Percentiles rank a stretch among this genome's conserved stretches.
phyloP scores from a whole-genome alignment of 2,888 invertebrate genomes.

The Nycteola revayana region DNA sequence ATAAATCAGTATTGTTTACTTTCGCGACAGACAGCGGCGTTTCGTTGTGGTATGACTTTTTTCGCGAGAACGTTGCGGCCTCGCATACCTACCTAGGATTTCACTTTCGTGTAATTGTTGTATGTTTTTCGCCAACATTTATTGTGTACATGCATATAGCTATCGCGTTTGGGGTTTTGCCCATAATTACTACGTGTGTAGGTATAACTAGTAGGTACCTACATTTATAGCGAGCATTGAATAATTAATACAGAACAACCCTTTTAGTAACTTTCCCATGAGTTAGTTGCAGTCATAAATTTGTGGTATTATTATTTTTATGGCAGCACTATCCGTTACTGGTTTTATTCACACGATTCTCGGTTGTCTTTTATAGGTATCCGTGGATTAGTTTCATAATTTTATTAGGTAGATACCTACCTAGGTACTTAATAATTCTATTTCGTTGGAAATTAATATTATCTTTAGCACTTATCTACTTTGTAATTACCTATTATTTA shows the following conservation, averaged over 20 bases:
- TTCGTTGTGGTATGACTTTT: slow-evolving; percentile 23
- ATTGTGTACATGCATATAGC: slow-evolving; percentile 12
- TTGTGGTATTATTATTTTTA: slow-evolving; percentile 24
- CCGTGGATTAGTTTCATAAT: too few relatives aligned
- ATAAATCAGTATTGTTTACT: slow-evolving; percentile 27
- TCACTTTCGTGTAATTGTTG: slow-evolving; percentile 37
- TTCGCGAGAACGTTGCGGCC: slow-evolving; percentile 22
- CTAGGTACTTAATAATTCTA: too few relatives aligned
- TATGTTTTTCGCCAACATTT: slow-evolving; percentile 22
- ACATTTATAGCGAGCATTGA: slow-evolving; percentile 5
- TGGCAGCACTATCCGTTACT: slow-evolving; percentile 12
- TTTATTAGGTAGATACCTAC: too few relatives aligned
- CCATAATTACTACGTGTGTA: neutral
- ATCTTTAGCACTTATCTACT: too few relatives aligned
- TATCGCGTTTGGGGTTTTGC: slow-evolving; percentile 15
- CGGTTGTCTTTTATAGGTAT: slow-evolving; percentile 9
- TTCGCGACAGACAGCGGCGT: too few relatives aligned
- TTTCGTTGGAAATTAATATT: too few relatives aligned
- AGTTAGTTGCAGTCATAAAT: slow-evolving; percentile 18
- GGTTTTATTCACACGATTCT: slow-evolving; percentile 15
- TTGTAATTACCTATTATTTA: too few relatives aligned
- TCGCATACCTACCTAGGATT: slow-evolving; percentile 31
- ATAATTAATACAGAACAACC: too few relatives aligned
- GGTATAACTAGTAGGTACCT: too few relatives aligned
- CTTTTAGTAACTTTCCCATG: slow-evolving; percentile 45